Base-by-base conservation (phyloP, 2,113 vertebrate species). In the Takifugu bimaculatus region DNA sequence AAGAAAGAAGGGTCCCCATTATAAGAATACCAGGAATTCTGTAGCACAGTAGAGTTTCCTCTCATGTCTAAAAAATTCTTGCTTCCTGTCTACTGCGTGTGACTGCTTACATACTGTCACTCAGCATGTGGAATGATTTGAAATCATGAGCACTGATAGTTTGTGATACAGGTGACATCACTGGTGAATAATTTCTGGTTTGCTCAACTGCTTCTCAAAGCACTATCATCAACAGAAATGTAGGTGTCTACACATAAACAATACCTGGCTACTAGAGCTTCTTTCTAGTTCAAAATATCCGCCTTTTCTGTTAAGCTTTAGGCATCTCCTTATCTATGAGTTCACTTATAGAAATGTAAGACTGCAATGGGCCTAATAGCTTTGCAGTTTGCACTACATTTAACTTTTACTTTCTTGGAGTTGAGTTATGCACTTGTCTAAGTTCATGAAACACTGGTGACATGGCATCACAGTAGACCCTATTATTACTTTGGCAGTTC, bases 11-110 rank as follows among this genome's bases (percentile, higher is more conserved):
- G 6, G 59, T 74, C 57, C 63, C 70, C 27, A 68, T 71, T 25
- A 39, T 65, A 81, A 76, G 72, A 85, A 80, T 79, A 80, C 71
- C 62, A 84, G 70, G 81, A 81, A 81, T 82, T 70, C 50, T 69
- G 62, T 50, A 57, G 71, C 54, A 60, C 68, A 75, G 73, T 57
- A 43, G 45, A 50, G 67, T 64, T 84, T 85, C 83, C 77, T 74
- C 58, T 69, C n/a, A 59, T 68, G 71, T 77, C 58, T 81, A 68
- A 87, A 82, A 77, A 77, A 66, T 77, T 72, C 75, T 75, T 62
- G 63, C 77, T 79, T 84, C 75, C 78, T 79, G 74, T 81, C 64
- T 70, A 25, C 28, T 13, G 26, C 52, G 42, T 50, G 48, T 50
- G 35, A 50, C n/a, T 68, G 42, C 35, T 44, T 43, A 43, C 68